phyloP scores from a whole-genome alignment of 2,797 vertebrate species.

The Enteromius afrohamiltoni region DNA sequence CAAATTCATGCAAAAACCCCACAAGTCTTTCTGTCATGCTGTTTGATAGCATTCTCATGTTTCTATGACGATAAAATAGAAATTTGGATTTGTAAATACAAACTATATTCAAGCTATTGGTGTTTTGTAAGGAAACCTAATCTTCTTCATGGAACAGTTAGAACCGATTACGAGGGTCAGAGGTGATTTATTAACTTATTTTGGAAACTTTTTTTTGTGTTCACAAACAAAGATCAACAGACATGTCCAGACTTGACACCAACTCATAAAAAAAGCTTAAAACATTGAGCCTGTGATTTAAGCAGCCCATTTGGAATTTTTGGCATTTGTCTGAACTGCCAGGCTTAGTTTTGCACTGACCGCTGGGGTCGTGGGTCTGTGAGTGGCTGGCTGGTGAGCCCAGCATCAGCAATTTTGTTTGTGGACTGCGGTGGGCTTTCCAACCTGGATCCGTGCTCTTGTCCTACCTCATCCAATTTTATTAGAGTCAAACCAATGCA shows the following conservation, averaged over 20 bases:
- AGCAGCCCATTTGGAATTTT: slow-evolving; percentile 42
- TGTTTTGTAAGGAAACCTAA: background rate
- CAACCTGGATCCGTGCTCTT: slow-evolving; percentile 42
- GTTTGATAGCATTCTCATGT: background rate
- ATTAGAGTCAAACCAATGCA: slow-evolving; percentile 52
- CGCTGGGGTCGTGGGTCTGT: slow-evolving; percentile 54
- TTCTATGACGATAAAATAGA: background rate
- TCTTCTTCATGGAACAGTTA: background rate
- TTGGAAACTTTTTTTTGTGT: background rate
- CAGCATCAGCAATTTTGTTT: slow-evolving; percentile 60
- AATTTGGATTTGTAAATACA: background rate
- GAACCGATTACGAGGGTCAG: background rate
- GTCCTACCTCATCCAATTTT: slow-evolving; percentile 59
- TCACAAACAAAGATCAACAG: background rate
- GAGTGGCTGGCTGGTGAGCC: slow-evolving; percentile 44
- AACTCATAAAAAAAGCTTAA: background rate
- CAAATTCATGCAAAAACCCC: background rate
- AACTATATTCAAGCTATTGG: background rate
- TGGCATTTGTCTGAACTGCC: slow-evolving; percentile 35
- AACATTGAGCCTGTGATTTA: slow-evolving; percentile 7
- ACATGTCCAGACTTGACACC: background rate
- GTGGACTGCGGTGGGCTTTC: slow-evolving; percentile 59
- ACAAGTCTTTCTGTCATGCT: background rate
- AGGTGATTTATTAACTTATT: background rate
- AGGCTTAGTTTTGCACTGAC: slow-evolving; percentile 50